Conservation (phyloP, 2,113 vertebrate species). For the Felis catus region DNA sequence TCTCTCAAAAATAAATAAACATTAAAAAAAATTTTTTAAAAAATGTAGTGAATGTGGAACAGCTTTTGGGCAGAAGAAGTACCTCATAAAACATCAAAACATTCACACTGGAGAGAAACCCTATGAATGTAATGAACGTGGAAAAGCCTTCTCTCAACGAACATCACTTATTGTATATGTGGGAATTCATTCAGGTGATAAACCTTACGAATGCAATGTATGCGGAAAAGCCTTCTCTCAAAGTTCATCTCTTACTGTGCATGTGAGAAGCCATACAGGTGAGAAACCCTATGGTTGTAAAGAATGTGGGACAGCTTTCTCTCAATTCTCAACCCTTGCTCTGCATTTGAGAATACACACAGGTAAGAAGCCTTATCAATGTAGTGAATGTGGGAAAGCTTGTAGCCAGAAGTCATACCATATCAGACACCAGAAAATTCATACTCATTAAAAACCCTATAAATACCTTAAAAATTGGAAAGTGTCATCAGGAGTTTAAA, state of each 20-base stretch:
- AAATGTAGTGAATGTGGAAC: slow-evolving; percentile 67
- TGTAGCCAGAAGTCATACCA: slow-evolving; percentile 75
- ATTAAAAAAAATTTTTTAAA: too few species aligned
- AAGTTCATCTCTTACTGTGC: slow-evolving; percentile 77
- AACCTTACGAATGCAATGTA: slow-evolving; percentile 77
- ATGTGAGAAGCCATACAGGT: slow-evolving; percentile 76
- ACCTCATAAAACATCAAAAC: slow-evolving; percentile 78
- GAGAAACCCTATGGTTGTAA: slow-evolving; percentile 75
- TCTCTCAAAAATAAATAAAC: too few species aligned
- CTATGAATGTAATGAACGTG: slow-evolving; percentile 77
- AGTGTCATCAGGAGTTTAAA: not conserved
- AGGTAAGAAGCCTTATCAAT: slow-evolving; percentile 78
- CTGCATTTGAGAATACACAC: slow-evolving; percentile 78
- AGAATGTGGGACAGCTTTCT: slow-evolving; percentile 76
- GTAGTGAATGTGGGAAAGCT: slow-evolving; percentile 78
- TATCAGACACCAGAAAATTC: slow-evolving; percentile 78
- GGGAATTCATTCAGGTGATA: slow-evolving; percentile 74
- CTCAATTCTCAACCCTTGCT: slow-evolving; percentile 74
- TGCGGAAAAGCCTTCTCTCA: slow-evolving; percentile 80
- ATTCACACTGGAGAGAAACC: slow-evolving; percentile 80
- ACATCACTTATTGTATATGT: slow-evolving; percentile 76
- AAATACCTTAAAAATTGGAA: not conserved
- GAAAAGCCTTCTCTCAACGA: slow-evolving; percentile 77
- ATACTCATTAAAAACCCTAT: slow-evolving; percentile 64
- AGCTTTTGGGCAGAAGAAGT: slow-evolving; percentile 78